A percentile compares a stretch with the other conserved stretches of the same genome.
Conservation (phyloP, 2,113 vertebrate genomes). For the Strix uralensis region DNA sequence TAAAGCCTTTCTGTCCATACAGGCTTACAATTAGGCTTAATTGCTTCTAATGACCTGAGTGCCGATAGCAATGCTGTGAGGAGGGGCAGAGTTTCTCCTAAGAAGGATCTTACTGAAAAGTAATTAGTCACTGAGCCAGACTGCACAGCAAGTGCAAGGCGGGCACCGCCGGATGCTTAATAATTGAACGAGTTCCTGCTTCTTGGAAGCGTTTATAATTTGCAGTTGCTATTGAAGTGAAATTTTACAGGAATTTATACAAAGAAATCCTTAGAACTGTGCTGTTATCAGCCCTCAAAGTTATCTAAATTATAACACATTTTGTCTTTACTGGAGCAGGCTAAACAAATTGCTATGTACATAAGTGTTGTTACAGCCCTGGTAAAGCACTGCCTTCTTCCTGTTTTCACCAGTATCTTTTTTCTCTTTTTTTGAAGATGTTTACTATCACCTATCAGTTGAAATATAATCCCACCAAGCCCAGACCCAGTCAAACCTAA, state of each 20-base stretch:
- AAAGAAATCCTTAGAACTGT: not conserved
- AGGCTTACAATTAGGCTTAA: not conserved
- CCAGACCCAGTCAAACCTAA: not conserved
- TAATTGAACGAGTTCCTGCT: not conserved
- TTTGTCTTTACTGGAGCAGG: not conserved
- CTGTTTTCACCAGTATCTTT: not conserved
- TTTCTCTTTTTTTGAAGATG: not conserved
- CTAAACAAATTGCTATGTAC: not conserved
- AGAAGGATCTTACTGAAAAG: not conserved
- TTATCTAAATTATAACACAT: not conserved
- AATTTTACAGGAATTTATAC: not conserved
- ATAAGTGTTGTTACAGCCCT: not conserved
- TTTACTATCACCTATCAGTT: not conserved
- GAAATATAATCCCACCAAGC: not conserved
- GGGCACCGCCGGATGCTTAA: not conserved
- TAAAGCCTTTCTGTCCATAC: not conserved
- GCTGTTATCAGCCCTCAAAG: not conserved
- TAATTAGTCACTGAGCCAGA: not conserved
- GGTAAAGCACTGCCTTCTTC: not conserved
- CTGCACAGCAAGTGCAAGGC: fast-evolving
- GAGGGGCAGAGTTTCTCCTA: not conserved
- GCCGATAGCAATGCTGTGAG: not conserved
- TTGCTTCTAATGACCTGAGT: not conserved
- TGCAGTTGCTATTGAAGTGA: not conserved
- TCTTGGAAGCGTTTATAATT: not conserved